Base-by-base conservation (phyloP, 2,888 invertebrate genomes). In the Neocrepidodera transversa region DNA sequence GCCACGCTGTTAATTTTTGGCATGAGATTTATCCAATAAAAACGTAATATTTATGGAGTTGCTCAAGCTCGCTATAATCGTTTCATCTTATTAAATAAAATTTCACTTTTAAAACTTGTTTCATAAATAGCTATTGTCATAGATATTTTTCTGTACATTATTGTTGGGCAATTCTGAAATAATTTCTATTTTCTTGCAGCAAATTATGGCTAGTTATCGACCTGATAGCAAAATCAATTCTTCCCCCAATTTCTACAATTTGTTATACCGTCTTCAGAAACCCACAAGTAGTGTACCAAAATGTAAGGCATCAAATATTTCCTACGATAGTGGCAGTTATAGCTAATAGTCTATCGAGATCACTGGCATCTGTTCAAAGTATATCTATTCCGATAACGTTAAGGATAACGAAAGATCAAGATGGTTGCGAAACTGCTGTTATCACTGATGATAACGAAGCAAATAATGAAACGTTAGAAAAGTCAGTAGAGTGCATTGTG, bases 401-500 rank as follows among this genome's bases (percentile, higher is more conserved):
- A 18, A 52, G 56, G 14, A 56, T 62, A 52, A 50, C 60, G 6
- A 58, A 35, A 38, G 64, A 60, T 23, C 23, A 57, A 11, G 38
- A 65, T 17, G 59, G 59, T 14, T 36, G 43, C n/a, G 55, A 51
- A 8, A 42, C 28, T 16, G 55, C 60, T 8, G 36, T 61, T 1
- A 43, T 62, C 17, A 53, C 49, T 16, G 36, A 61, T 7, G 48
- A 17, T 6, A 51, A 47, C 14, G 59, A 61, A 20, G 36, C 56
- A 7, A 30, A 13, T 2, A 35, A n/a, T 17, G 62, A 58, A 30
- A 35, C 35, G 13, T 73, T 77, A 1, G 80, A 80, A 65, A 75
- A 74, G 61, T 76, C 75, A 20, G 81, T 81, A 1, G 76, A 77
- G 13, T 78, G 79, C 60, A 63, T 69, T 11, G 76, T 81, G 2